phyloP scores from a whole-genome alignment of 1,140 invertebrate genomes.

The Dendrolimus punctatus region DNA sequence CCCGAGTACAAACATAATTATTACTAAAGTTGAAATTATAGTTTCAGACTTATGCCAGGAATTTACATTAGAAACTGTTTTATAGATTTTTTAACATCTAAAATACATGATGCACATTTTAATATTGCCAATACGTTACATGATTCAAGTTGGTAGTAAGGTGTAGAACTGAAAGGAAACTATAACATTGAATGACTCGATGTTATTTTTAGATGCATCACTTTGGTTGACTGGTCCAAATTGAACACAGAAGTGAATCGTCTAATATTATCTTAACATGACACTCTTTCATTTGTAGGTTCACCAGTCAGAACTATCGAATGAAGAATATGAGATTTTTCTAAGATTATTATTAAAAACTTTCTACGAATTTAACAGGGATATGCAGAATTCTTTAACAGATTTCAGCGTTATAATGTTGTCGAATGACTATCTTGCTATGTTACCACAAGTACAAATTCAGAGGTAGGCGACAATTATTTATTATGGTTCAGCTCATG shows the following conservation, averaged over 20 bases:
- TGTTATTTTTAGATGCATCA: too few relatives aligned
- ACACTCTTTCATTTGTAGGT: constrained; percentile 32
- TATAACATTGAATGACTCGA: too few relatives aligned
- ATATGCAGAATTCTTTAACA: constrained; percentile 15
- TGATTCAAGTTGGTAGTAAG: too few relatives aligned
- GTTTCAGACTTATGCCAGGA: too few relatives aligned
- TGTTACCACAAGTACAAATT: constrained; percentile 46
- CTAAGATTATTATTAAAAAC: constrained; percentile 43
- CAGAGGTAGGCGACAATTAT: constrained; percentile 24
- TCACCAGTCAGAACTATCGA: constrained; percentile 33
- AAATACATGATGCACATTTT: too few relatives aligned
- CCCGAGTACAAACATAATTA: too few relatives aligned
- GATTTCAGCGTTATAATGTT: constrained; percentile 49
- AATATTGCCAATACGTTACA: too few relatives aligned
- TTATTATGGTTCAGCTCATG: neutral
- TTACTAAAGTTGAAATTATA: too few relatives aligned
- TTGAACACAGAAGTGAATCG: neutral
- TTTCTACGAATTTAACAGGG: constrained; percentile 22
- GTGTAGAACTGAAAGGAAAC: too few relatives aligned
- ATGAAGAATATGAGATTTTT: constrained; percentile 48
- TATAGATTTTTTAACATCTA: too few relatives aligned
- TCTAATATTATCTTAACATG: neutral
- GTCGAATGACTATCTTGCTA: constrained; percentile 41
- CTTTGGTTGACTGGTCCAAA: neutral
- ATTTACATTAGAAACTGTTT: too few relatives aligned